Conservation (phyloP, 2,113 vertebrate species). For the Osmerus mordax region DNA sequence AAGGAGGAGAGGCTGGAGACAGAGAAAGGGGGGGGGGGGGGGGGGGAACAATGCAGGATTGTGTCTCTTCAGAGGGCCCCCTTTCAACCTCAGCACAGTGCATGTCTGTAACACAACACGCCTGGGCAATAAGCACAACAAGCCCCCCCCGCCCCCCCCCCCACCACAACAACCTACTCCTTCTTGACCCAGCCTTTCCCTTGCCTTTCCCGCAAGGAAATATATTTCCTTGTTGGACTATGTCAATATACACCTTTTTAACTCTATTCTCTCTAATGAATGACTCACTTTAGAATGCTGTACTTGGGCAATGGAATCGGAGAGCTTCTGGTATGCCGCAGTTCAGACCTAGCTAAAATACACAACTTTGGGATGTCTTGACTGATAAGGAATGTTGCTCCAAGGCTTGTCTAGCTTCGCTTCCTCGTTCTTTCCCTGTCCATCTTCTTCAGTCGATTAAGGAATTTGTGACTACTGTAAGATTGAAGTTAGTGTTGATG, state of each 20-base stretch:
- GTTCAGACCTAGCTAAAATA: no score
- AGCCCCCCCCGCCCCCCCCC: slow-evolving; percentile 23
- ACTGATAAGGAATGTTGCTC: no score
- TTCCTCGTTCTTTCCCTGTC: no score
- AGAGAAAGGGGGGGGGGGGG: slow-evolving; percentile 26
- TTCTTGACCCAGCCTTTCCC: slow-evolving; percentile 8
- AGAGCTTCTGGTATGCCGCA: no score
- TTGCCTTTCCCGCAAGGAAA: not conserved
- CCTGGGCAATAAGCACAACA: slow-evolving; percentile 54
- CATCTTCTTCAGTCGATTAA: no score
- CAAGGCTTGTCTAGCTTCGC: no score
- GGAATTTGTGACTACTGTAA: no score
- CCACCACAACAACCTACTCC: slow-evolving; percentile 16
- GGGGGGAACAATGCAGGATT: slow-evolving; percentile 70
- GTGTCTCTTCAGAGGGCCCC: slow-evolving; percentile 34
- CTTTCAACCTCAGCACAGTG: slow-evolving; percentile 29
- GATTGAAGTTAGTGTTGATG: no score
- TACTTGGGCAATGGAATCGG: no score
- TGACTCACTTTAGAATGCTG: no score
- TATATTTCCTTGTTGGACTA: not conserved
- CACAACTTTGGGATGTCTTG: no score
- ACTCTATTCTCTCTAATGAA: not conserved
- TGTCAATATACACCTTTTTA: not conserved
- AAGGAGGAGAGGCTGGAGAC: slow-evolving; percentile 37
- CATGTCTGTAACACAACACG: slow-evolving; percentile 58